Percentiles rank a stretch among this genome's conserved stretches.
These are phyloP conservation scores for Metacarcinus magister DNA, from an alignment of 2,888 invertebrate genomes.

Conservation along the genomic window DNA sequence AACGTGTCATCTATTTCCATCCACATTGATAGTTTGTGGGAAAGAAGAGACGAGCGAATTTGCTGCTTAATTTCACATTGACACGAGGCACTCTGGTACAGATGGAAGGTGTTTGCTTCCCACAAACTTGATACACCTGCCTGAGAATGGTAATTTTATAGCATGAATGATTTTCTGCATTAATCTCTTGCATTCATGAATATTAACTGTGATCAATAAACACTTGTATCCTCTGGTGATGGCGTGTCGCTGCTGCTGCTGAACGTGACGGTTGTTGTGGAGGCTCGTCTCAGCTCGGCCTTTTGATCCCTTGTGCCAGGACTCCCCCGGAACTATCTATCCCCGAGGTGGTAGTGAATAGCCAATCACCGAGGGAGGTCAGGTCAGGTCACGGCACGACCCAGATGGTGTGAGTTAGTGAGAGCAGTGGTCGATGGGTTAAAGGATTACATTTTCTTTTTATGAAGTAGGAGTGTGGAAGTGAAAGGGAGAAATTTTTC, in stretches of 20 bases:
- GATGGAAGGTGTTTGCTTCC: background rate
- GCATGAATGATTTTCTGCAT: background rate
- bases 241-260: background rate
- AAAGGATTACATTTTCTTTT: conserved; percentile 36
- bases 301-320: background rate
- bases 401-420: background rate
- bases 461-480: background rate
- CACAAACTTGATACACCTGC: background rate
- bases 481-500: background rate
- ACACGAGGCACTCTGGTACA: background rate
- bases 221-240: background rate
- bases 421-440: background rate
- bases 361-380: background rate
- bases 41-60: background rate
- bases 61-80: background rate
- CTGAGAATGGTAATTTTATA: background rate
- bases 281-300: background rate
- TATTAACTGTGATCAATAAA: background rate
- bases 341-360: background rate
- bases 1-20: background rate
- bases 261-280: background rate
- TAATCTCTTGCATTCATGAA: background rate
- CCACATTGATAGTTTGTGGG: background rate
- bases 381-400: background rate
- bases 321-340: background rate